phyloP scores from a whole-genome alignment of 2,113 vertebrate species.

The Saccopteryx leptura region DNA sequence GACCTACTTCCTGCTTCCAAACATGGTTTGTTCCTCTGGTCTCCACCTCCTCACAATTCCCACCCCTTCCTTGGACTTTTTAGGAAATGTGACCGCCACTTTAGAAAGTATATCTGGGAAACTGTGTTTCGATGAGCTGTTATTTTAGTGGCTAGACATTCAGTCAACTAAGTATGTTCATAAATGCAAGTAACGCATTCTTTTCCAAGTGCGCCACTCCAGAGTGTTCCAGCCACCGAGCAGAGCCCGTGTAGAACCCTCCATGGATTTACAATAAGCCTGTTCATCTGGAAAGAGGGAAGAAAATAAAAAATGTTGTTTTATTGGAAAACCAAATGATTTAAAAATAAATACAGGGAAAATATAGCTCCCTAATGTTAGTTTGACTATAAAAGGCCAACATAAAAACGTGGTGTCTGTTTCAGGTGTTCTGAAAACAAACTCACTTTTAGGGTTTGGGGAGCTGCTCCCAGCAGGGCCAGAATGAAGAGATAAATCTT shows the following conservation, averaged over 20 bases:
- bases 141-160: constrained; percentile 68
- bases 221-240: constrained; percentile 10
- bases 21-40: neutral
- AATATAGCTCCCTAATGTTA: constrained; percentile 77
- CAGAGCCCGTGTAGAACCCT: constrained; percentile 48
- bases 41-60: neutral
- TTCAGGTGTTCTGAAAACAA: constrained; percentile 76
- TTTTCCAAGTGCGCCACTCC: neutral
- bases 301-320: constrained; percentile 76
- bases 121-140: constrained; percentile 55
- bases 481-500: constrained; percentile 63
- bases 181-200: constrained; percentile 56
- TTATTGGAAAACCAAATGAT: constrained; percentile 82
- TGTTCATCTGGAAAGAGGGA: constrained; percentile 63
- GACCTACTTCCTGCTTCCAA: neutral
- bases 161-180: constrained; percentile 60
- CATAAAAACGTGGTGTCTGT: constrained; percentile 76
- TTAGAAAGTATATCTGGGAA: constrained; percentile 16
- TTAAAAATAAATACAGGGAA: constrained; percentile 83
- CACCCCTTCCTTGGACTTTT: neutral
- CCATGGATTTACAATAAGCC: constrained; percentile 76
- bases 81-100: constrained; percentile 55
- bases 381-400: constrained; percentile 70
- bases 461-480: neutral
- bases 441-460: constrained; percentile 55